A percentile compares a stretch with the other conserved stretches of the same genome.
Evolutionary conservation across 2,888 invertebrate genomes (phyloP).

Genomic region (Choristoneura rosaceana): DNA sequence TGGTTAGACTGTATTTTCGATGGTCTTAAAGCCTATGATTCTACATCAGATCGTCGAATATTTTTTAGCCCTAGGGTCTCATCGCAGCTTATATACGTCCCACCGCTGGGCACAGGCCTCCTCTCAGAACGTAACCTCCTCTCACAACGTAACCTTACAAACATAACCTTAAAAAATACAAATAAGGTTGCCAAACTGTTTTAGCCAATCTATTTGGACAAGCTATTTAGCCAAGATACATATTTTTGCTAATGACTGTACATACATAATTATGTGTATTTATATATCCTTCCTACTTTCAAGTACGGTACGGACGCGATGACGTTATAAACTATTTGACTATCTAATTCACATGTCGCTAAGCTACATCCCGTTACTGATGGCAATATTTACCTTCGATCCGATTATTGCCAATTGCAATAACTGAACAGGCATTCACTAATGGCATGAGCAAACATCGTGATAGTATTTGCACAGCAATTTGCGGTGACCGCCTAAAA

Average conservation of each 20-base stretch:
- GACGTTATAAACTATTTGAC: conserved; percentile 1
- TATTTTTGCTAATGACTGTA: no score
- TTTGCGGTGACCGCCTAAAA: conserved; percentile 55
- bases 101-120: no score
- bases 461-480: conserved; percentile 61
- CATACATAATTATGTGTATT: no score
- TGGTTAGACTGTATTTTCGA: no score
- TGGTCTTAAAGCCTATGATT: no score
- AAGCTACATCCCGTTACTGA: conserved; percentile 9
- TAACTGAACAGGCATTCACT: conserved; percentile 48
- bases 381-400: conserved; percentile 23
- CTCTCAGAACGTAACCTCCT: no score
- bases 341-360: conserved; percentile 8
- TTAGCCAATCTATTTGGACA: background rate
- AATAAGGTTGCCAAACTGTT: background rate
- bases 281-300: background rate
- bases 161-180: no score
- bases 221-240: background rate
- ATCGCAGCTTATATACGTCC: no score
- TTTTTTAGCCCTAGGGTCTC: no score
- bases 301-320: background rate
- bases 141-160: no score
- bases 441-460: conserved; percentile 46
- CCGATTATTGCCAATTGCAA: conserved; percentile 45
- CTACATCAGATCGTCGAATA: no score